A percentile compares a stretch with the other conserved stretches of the same genome.
phyloP scores from a whole-genome alignment of 2,888 invertebrate genomes.

The Chymomyza procnemis region DNA sequence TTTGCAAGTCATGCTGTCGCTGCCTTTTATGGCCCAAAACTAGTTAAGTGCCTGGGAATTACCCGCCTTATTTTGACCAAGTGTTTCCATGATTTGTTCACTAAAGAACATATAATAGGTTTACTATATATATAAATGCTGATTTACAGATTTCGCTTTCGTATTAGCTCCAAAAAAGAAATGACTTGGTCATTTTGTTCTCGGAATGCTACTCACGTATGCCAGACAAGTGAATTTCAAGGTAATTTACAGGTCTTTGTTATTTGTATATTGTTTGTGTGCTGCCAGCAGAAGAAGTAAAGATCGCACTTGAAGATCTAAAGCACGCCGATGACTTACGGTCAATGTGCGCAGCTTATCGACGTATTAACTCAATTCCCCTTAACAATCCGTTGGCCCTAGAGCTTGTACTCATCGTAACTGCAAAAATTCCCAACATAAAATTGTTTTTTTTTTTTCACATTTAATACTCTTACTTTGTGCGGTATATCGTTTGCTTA shows the following conservation, averaged over 20 bases:
- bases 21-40: neutral
- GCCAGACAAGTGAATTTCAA: slow-evolving; percentile 42
- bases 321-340: slow-evolving; percentile 34
- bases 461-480: neutral
- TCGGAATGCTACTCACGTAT: slow-evolving; percentile 63
- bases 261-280: neutral
- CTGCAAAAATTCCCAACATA: slow-evolving; percentile 50
- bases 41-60: neutral
- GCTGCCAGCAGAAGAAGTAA: neutral
- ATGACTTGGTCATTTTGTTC: slow-evolving; percentile 9
- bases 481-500: too few relatives aligned
- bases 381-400: neutral
- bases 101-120: neutral
- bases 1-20: neutral
- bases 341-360: slow-evolving; percentile 33
- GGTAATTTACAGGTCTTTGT: slow-evolving; percentile 50
- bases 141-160: slow-evolving; percentile 51
- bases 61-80: neutral
- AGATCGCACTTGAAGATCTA: slow-evolving; percentile 48
- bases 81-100: neutral
- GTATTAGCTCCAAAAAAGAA: slow-evolving; percentile 12
- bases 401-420: neutral
- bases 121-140: slow-evolving; percentile 3
- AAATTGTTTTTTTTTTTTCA: too few relatives aligned
- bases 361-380: too few relatives aligned